Percentiles rank a stretch among this genome's conserved stretches.
Conservation (phyloP, 1,140 invertebrate genomes). For the Pseudachorutes palmiensis region DNA sequence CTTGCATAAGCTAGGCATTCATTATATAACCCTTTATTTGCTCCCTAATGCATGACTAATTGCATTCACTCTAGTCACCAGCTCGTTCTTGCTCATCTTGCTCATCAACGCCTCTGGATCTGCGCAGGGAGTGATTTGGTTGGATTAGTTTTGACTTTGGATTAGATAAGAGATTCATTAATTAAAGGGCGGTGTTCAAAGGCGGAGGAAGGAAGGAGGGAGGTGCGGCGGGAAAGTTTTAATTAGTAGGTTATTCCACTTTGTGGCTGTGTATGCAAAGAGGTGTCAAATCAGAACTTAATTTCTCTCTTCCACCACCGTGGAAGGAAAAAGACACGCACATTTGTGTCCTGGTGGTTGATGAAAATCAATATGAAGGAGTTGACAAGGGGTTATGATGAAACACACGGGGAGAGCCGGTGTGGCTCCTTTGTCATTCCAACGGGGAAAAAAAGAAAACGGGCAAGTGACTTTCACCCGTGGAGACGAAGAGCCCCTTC, state of each 20-base stretch:
- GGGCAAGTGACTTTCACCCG: neutral
- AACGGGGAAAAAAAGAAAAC: neutral
- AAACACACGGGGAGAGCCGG: neutral
- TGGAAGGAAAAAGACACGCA: neutral
- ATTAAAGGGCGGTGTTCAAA: no score
- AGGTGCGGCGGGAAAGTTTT: neutral
- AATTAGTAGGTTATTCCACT: neutral
- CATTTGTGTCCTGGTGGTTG: no score
- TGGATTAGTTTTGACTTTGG: slow-evolving; percentile 23
- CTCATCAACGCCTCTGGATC: no score
- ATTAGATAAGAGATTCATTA: slow-evolving; percentile 27
- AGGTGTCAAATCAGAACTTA: no score
- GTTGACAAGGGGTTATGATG: slow-evolving; percentile 6
- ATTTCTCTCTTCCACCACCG: no score
- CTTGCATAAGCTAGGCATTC: no score
- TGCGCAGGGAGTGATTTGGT: slow-evolving; percentile 15
- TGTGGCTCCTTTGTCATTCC: neutral
- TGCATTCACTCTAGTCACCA: no score
- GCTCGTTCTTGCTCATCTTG: no score
- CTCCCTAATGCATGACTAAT: no score
- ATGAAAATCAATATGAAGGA: slow-evolving; percentile 12
- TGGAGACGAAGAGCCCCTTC: neutral
- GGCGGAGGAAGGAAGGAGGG: neutral
- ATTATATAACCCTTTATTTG: no score
- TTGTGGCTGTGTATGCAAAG: no score